Evolutionary conservation across 2,888 invertebrate species (phyloP).

Genomic region (Tryphoninae sp.): DNA sequence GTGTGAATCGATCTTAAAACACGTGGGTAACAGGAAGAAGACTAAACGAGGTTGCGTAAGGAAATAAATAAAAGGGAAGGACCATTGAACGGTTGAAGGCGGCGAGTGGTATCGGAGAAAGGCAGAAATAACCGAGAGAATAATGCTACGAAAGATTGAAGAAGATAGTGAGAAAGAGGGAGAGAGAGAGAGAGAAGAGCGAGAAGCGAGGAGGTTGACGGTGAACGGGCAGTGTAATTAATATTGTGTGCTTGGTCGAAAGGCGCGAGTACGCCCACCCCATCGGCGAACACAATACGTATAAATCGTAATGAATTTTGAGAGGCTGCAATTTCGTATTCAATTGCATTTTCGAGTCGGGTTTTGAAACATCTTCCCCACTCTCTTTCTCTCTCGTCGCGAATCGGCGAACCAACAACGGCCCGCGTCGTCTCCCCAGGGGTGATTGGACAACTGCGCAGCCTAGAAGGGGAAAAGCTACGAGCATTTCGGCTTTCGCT

Average conservation of each 20-base stretch:
- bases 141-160: slow-evolving; percentile 31
- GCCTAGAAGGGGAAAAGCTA: slow-evolving; percentile 43
- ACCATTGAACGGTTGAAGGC: neutral
- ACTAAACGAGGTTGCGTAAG: slow-evolving; percentile 17
- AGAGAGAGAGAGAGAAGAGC: slow-evolving; percentile 10
- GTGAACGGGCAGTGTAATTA: slow-evolving; percentile 70
- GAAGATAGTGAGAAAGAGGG: slow-evolving; percentile 15
- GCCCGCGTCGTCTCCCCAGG: slow-evolving; percentile 41
- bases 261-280: slow-evolving; percentile 71
- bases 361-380: slow-evolving; percentile 31
- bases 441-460: neutral
- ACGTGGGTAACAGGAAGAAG: neutral
- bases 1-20: slow-evolving; percentile 16
- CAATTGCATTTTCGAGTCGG: slow-evolving; percentile 71
- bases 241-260: slow-evolving; percentile 69
- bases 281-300: slow-evolving; percentile 73
- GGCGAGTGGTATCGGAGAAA: slow-evolving; percentile 22
- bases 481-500: slow-evolving; percentile 57
- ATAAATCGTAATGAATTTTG: slow-evolving; percentile 78
- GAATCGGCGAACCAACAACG: slow-evolving; percentile 35
- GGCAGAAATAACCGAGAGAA: slow-evolving; percentile 39
- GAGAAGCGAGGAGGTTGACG: slow-evolving; percentile 46
- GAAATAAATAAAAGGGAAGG: slow-evolving; percentile 23
- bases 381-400: slow-evolving; percentile 60
- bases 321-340: slow-evolving; percentile 75